Evolutionary conservation across 1,140 invertebrate species (phyloP).

Genomic region (Tetramorium parvispinum): DNA sequence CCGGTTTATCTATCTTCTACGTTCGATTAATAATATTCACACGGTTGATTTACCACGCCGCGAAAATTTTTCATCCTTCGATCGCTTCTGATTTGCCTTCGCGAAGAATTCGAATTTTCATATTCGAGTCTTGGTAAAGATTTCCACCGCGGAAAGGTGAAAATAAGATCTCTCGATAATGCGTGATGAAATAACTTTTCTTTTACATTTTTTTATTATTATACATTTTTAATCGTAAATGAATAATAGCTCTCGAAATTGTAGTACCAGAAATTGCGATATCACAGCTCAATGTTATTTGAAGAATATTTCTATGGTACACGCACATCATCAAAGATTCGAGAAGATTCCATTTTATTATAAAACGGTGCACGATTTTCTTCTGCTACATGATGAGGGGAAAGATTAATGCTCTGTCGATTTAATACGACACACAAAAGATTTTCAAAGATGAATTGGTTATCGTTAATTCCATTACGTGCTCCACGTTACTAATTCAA

Average conservation of each 20-base stretch:
- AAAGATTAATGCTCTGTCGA: constrained; percentile 51
- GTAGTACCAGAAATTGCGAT: background rate
- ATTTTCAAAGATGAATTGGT: constrained; percentile 40
- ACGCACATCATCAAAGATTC: background rate
- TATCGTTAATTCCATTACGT: constrained; percentile 48
- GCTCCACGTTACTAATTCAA: background rate
- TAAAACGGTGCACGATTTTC: constrained; percentile 26
- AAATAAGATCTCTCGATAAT: background rate
- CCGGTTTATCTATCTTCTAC: background rate
- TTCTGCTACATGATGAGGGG: background rate
- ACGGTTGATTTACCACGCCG: background rate
- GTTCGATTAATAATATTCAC: constrained; percentile 46
- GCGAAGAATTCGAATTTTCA: background rate
- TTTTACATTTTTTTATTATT: background rate
- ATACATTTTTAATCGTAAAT: background rate
- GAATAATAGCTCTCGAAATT: background rate
- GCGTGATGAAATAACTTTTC: background rate
- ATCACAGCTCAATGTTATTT: background rate
- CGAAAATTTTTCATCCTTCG: background rate
- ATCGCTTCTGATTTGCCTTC: background rate
- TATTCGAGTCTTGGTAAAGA: background rate
- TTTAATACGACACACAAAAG: constrained; percentile 46
- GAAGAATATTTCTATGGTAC: constrained; percentile 14
- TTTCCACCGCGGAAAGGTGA: background rate
- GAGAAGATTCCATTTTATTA: background rate